Percentiles rank a stretch among this genome's conserved stretches.
Evolutionary conservation across 2,113 vertebrate species (phyloP).

Genomic region (Oceanites oceanicus): DNA sequence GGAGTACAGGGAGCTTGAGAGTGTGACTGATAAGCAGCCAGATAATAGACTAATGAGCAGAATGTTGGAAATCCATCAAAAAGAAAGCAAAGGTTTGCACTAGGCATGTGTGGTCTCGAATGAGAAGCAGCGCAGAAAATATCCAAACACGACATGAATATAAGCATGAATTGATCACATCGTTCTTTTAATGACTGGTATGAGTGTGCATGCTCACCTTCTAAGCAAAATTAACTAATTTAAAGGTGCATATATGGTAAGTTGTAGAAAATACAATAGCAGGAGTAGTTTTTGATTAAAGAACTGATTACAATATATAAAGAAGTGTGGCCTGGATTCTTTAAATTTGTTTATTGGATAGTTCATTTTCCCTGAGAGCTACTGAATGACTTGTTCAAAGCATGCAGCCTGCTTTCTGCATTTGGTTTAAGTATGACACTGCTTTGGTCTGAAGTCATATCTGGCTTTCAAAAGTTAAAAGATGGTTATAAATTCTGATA

Average conservation of each 20-base stretch:
- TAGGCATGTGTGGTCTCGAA: not conserved
- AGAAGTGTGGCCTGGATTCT: not conserved
- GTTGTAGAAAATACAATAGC: not conserved
- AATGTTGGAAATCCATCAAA: not conserved
- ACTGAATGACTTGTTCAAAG: not conserved
- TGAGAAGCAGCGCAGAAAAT: not conserved
- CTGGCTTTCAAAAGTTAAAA: not conserved
- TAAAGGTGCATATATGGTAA: not conserved
- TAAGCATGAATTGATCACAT: not conserved
- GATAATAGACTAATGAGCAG: not conserved
- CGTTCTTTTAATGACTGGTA: not conserved
- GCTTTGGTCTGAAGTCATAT: not conserved
- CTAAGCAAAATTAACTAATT: not conserved
- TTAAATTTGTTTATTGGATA: not conserved
- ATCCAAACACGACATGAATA: not conserved
- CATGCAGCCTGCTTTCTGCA: not conserved
- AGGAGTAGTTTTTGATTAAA: not conserved
- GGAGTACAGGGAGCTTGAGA: not conserved
- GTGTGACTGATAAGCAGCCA: not conserved
- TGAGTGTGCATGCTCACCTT: not conserved
- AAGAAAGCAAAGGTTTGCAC: not conserved
- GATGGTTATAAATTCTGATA: not conserved
- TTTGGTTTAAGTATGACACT: not conserved
- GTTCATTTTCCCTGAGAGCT: not conserved
- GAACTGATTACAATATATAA: not conserved